A percentile compares a stretch with the other conserved stretches of the same genome.
Conservation (phyloP, 2,113 vertebrate species). For the Hippopotamus amphibius region DNA sequence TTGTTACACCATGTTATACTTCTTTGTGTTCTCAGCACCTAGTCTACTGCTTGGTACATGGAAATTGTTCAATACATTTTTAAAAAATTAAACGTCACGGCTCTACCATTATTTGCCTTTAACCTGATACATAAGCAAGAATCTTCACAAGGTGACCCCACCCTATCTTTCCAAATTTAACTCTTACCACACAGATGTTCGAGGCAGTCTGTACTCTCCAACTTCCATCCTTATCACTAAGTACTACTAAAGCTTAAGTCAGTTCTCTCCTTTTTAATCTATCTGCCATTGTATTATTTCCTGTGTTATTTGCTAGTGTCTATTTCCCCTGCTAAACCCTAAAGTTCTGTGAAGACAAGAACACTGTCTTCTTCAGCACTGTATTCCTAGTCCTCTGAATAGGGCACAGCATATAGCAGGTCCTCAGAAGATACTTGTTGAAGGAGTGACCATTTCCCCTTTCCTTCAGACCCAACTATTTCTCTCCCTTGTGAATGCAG, state of each 20-base stretch:
- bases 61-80: not conserved
- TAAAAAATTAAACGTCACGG: not conserved
- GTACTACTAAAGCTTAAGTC: slow-evolving; percentile 6
- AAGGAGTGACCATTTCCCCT: slow-evolving; percentile 5
- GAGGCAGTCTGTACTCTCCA: not conserved
- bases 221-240: slow-evolving; percentile 19
- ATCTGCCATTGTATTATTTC: not conserved
- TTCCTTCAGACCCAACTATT: slow-evolving; percentile 1
- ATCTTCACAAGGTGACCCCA: not conserved
- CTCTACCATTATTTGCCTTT: not conserved
- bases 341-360: slow-evolving; percentile 22
- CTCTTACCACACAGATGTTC: slow-evolving; percentile 10
- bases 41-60: not conserved
- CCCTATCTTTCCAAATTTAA: not conserved
- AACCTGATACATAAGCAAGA: not conserved
- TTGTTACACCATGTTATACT: not conserved
- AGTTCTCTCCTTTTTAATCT: not conserved
- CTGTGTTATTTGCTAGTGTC: not conserved
- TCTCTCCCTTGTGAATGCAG: not conserved
- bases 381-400: not conserved
- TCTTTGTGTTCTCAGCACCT: not conserved
- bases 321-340: not conserved
- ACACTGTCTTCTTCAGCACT: not conserved
- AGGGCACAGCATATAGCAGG: not conserved
- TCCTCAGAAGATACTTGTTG: not conserved